Percentiles rank a stretch among this genome's conserved stretches.
Evolutionary conservation across 2,797 vertebrate genomes (phyloP).

Genomic region (Falco concolor): DNA sequence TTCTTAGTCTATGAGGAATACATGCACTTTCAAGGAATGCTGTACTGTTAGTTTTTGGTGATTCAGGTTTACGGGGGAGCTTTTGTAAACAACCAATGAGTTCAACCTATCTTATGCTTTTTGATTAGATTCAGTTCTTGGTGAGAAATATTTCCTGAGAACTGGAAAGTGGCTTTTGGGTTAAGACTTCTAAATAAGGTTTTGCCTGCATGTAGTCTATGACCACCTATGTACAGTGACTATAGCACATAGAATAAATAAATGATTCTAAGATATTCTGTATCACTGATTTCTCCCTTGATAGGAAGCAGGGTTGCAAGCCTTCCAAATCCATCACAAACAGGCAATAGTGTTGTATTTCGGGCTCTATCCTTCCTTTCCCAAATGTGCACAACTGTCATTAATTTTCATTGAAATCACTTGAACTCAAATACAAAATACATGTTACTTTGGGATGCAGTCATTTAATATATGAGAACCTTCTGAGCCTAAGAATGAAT

Average conservation of each 20-base stretch:
- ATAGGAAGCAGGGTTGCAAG: neutral
- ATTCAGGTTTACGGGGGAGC: neutral
- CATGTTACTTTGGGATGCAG: neutral
- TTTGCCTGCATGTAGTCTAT: neutral
- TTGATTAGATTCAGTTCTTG: neutral
- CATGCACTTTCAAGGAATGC: slow-evolving; percentile 42
- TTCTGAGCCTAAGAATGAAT: neutral
- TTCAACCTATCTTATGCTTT: neutral
- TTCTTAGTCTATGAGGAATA: slow-evolving; percentile 11
- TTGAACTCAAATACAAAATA: slow-evolving; percentile 16
- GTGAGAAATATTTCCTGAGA: slow-evolving; percentile 22
- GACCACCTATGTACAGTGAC: neutral
- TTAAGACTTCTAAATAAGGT: neutral
- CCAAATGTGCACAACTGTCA: slow-evolving; percentile 17
- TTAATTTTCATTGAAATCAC: slow-evolving; percentile 17
- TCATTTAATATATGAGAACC: slow-evolving; percentile 15
- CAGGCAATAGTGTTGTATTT: neutral
- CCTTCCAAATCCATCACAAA: slow-evolving; percentile 1
- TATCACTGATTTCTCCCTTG: slow-evolving; percentile 1
- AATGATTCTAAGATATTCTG: neutral
- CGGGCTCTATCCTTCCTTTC: neutral
- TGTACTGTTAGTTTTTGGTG: slow-evolving; percentile 24
- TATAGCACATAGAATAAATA: neutral
- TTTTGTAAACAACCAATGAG: slow-evolving; percentile 6
- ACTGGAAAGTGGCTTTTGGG: neutral